Evolutionary conservation across 2,888 invertebrate genomes (phyloP).

Genomic region (Conistra vaccinii): DNA sequence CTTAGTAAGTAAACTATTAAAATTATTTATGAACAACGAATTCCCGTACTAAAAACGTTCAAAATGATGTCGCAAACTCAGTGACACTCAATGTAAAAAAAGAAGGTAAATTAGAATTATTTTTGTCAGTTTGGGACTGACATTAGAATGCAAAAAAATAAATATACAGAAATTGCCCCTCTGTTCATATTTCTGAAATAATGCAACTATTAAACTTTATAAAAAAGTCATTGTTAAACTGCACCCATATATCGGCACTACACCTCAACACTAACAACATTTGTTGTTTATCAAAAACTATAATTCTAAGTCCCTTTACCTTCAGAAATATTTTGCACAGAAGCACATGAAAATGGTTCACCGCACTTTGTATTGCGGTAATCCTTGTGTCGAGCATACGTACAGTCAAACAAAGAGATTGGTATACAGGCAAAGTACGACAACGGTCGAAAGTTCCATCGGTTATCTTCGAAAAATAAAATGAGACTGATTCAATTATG

Average conservation of each 20-base stretch:
- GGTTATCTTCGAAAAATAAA: neutral
- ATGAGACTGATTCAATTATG: neutral
- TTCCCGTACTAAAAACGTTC: neutral
- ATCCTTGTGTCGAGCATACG: constrained; percentile 45
- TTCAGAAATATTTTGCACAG: constrained; percentile 41
- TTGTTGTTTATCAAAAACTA: constrained; percentile 10
- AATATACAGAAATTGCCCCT: too few species aligned
- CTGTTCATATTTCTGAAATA: neutral
- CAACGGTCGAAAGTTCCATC: too few species aligned
- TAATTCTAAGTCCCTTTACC: constrained; percentile 21
- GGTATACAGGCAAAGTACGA: neutral
- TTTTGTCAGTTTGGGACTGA: neutral
- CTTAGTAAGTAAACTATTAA: neutral
- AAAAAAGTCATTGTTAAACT: neutral
- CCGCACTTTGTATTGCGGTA: constrained; percentile 61
- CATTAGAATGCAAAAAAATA: neutral
- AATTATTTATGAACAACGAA: neutral
- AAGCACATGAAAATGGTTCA: constrained; percentile 54
- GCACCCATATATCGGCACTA: neutral
- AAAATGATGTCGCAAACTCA: neutral
- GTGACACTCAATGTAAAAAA: neutral
- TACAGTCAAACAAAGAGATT: constrained; percentile 1
- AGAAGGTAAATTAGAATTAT: neutral
- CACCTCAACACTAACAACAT: neutral
- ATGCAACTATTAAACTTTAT: too few species aligned